Base-by-base conservation (phyloP, 2,888 invertebrate species). In the Nomada ferruginata region DNA sequence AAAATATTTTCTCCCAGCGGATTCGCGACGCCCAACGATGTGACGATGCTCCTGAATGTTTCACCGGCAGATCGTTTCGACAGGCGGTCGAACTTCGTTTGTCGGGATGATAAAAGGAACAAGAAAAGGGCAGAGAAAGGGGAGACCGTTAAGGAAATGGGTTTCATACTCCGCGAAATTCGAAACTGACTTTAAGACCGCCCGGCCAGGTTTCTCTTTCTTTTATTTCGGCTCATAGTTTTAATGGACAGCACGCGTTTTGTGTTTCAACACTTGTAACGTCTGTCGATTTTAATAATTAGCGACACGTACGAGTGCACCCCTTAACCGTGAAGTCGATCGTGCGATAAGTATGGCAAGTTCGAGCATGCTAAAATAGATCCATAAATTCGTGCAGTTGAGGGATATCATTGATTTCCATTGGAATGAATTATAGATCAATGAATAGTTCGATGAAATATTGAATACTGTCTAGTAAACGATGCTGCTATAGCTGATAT, bases 51-150 rank as follows among this genome's bases (percentile, higher is more conserved):
- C 57, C n/a, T 10, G 61, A 72, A 66, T 61, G 52, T 63, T 77
- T 53, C 59, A 23, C 50, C 29, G 82, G 66, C 66, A 82, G 70
- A 75, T 79, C 68, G 79, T 79, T 68, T 13, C 61, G 78, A 36
- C 69, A 60, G 68, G 61, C 61, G 47, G 63, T 42, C 47, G 71
- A 70, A 71, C 76, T 60, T 74, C 65, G 75, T 42, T 55, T 60
- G 68, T 59, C 60, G 47, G 60, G 64, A 50, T 18, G 79, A 76
- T 36, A 75, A 70, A 76, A 76, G 65, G 70, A 80, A 36, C 47
- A 52, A 60, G 63, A 60, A 61, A 20, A 53, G 44, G 44, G 36
- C 68, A 47, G 70, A 83, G 66, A 81, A 76, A 77, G 68, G 63
- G 20, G 66, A 68, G 73, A 79, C 47, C 57, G 53, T 52, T 23